Percentiles rank a stretch among this genome's conserved stretches.
phyloP scores from a whole-genome alignment of 2,797 vertebrate species.

The Tenualosa thibaudeaui region DNA sequence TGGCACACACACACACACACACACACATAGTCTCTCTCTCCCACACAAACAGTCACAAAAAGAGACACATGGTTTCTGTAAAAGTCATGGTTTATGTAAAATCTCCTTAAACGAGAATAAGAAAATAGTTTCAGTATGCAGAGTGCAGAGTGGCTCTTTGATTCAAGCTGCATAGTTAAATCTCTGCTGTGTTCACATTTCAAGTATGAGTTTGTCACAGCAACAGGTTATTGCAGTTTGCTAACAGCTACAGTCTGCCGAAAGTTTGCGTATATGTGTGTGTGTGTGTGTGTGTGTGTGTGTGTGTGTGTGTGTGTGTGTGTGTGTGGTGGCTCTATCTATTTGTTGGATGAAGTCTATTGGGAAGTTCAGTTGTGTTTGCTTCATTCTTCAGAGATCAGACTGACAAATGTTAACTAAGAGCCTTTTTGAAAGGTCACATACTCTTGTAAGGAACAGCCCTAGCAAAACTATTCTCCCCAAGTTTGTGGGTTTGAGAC shows the following conservation, averaged over 20 bases:
- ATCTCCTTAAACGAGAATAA: background rate
- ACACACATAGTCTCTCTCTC: background rate
- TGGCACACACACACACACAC: slow-evolving; percentile 22
- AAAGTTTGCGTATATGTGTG: background rate
- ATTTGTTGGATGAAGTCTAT: background rate
- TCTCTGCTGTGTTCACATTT: background rate
- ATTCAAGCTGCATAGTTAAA: background rate
- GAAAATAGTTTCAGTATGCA: background rate
- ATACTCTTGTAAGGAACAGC: background rate
- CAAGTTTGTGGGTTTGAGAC: background rate
- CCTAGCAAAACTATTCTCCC: background rate
- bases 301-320: background rate
- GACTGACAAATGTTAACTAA: background rate
- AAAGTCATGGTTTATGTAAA: background rate
- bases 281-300: background rate
- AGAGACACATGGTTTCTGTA: background rate
- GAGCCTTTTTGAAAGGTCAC: background rate
- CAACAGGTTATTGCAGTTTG: background rate
- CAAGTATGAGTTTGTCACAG: background rate
- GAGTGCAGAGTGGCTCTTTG: background rate
- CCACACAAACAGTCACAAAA: background rate
- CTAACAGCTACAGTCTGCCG: background rate
- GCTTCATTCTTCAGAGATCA: background rate
- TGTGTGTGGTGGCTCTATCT: background rate
- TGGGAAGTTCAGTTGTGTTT: background rate